phyloP scores from a whole-genome alignment of 2,113 vertebrate genomes.

The Tragelaphus imberbis region DNA sequence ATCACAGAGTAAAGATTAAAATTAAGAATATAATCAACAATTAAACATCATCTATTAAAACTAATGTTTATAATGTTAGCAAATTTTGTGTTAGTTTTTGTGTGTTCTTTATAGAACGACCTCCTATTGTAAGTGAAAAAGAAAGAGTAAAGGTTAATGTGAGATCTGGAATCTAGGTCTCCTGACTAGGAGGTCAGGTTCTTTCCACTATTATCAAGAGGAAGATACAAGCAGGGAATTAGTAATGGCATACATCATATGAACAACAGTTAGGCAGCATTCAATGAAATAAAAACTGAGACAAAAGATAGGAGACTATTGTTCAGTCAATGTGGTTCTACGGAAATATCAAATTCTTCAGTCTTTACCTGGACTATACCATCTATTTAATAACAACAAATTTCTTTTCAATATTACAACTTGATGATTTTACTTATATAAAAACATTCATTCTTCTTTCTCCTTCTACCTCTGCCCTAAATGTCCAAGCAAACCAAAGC shows the following conservation, averaged over 20 bases:
- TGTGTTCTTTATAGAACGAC: slow-evolving; percentile 16
- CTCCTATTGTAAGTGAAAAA: not conserved
- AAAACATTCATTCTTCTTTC: not conserved
- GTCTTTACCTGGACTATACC: not conserved
- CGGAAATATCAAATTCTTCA: not conserved
- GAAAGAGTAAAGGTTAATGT: not conserved
- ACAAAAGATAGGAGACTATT: not conserved
- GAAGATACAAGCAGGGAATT: not conserved
- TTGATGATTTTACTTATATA: not conserved
- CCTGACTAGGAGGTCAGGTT: not conserved
- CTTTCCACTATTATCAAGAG: not conserved
- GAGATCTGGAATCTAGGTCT: not conserved
- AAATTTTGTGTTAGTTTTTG: not conserved
- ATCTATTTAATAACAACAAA: slow-evolving; percentile 30
- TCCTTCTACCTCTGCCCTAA: not conserved
- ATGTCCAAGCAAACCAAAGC: not conserved
- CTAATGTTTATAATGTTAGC: not conserved
- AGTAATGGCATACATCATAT: not conserved
- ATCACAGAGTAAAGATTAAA: slow-evolving; percentile 7
- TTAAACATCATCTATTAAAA: not conserved
- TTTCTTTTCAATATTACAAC: not conserved
- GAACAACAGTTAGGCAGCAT: not conserved
- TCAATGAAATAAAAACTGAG: slow-evolving; percentile 18
- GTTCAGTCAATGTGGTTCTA: not conserved
- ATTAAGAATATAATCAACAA: slow-evolving; percentile 1